Evolutionary conservation across 2,113 vertebrate genomes (phyloP).

Genomic region (Hemibates koningsi): DNA sequence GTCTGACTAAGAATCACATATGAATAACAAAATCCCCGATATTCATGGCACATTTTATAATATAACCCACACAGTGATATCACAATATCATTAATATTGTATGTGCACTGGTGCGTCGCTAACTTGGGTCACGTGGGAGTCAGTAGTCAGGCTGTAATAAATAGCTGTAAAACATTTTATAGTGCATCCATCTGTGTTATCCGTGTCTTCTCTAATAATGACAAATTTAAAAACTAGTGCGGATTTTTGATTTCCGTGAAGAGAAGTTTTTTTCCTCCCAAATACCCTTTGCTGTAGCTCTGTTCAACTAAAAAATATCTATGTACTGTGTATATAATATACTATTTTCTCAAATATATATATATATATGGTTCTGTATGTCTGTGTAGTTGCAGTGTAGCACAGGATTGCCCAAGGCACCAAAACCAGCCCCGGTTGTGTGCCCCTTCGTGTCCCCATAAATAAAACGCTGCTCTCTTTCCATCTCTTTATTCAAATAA

Average conservation of each 20-base stretch:
- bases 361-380: neutral
- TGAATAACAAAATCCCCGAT: neutral
- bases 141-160: neutral
- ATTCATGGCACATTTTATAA: neutral
- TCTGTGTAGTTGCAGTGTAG: neutral
- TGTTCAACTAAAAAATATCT: neutral
- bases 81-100: neutral
- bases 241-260: neutral
- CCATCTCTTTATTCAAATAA: neutral
- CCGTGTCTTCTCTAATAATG: neutral
- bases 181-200: neutral
- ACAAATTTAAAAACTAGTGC: neutral
- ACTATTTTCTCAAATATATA: neutral
- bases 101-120: neutral
- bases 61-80: neutral
- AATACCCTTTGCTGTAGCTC: neutral
- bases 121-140: neutral
- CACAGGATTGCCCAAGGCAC: neutral
- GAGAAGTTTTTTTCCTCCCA: neutral
- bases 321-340: neutral
- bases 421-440: rapidly evolving
- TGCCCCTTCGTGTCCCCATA: neutral
- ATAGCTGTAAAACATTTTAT: neutral
- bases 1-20: neutral
- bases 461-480: neutral